These are phyloP conservation scores for Platyrinchus mystaceus DNA, from an alignment of 2,797 vertebrate species.

Conservation along the genomic window DNA sequence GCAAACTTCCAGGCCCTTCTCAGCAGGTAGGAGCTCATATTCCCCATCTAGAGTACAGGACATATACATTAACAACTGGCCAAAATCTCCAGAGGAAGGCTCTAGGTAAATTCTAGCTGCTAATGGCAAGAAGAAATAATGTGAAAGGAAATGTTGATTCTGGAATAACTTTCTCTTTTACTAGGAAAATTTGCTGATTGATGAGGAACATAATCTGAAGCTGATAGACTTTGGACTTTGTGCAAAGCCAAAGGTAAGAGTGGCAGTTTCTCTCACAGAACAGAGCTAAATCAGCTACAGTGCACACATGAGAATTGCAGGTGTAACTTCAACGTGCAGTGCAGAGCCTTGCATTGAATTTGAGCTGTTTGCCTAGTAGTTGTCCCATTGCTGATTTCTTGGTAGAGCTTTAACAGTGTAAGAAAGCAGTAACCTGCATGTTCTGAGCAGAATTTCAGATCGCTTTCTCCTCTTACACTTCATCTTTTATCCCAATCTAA, in stretches of 20 bases:
- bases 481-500: neutral
- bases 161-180: neutral
- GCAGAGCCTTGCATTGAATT: neutral
- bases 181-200: constrained; percentile 95
- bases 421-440: neutral
- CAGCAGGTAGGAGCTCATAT: neutral
- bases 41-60: neutral
- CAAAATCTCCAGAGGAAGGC: neutral
- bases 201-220: constrained; percentile 89
- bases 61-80: neutral
- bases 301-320: fast-evolving
- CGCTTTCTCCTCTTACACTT: neutral
- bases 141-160: neutral
- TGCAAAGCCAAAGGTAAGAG: constrained; percentile 91
- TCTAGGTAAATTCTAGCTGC: neutral
- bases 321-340: neutral
- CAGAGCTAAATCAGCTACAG: neutral
- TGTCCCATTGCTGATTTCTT: neutral
- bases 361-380: neutral
- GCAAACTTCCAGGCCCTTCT: neutral
- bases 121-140: neutral
- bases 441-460: neutral
- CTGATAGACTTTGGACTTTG: constrained; percentile 97
- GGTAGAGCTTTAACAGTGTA: too few relatives aligned
- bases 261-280: neutral